Percentiles rank a stretch among this genome's conserved stretches.
Conservation (phyloP, 2,113 vertebrate genomes). For the Eptesicus fuscus region DNA sequence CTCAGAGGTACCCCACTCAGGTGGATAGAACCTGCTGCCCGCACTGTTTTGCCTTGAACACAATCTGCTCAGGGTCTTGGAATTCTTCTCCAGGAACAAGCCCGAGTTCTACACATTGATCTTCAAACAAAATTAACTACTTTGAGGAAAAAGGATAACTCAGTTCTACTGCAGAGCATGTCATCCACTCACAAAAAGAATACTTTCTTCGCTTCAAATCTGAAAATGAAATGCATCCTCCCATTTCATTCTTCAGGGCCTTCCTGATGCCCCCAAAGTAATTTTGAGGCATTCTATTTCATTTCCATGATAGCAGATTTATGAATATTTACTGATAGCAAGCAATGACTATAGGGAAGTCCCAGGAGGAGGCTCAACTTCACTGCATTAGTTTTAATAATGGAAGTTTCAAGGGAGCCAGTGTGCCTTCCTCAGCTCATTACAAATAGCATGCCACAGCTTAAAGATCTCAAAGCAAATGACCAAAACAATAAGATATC, state of each 20-base stretch:
- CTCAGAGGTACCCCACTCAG: background rate
- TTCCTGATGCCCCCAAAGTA: constrained; percentile 51
- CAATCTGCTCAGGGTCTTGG: background rate
- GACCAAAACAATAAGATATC: constrained; percentile 33
- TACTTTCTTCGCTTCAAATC: constrained; percentile 33
- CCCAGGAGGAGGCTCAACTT: constrained; percentile 39
- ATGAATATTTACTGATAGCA: constrained; percentile 69
- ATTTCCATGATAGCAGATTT: constrained; percentile 63
- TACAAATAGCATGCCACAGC: constrained; percentile 9
- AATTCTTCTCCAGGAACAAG: background rate
- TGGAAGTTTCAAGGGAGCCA: constrained; percentile 34
- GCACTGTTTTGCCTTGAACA: background rate
- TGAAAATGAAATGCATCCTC: constrained; percentile 46
- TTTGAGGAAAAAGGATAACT: background rate
- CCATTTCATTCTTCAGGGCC: constrained; percentile 35
- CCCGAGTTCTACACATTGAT: background rate
- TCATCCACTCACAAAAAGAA: background rate
- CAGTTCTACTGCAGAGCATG: background rate
- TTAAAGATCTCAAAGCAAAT: constrained; percentile 56
- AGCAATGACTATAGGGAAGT: constrained; percentile 34
- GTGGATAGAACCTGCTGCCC: background rate
- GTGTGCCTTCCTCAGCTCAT: constrained; percentile 39
- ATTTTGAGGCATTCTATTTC: constrained; percentile 66
- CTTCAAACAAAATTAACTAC: background rate
- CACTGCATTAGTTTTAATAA: constrained; percentile 48